Base-by-base conservation (phyloP, 2,113 vertebrate genomes). In the Ahaetulla prasina region DNA sequence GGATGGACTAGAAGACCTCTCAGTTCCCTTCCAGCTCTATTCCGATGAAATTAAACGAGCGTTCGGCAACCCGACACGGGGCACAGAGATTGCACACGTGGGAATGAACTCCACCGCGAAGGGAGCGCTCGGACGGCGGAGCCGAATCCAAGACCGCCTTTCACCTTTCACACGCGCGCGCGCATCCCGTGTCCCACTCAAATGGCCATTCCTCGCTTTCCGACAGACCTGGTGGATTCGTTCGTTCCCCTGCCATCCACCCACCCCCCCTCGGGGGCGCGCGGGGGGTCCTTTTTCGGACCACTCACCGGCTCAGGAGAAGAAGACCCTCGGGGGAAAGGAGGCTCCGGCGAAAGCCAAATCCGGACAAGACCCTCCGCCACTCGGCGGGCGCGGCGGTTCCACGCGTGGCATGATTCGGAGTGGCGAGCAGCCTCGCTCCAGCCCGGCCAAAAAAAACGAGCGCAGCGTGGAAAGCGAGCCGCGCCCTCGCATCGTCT, bases 161-260 rank as follows among this genome's bases (percentile, higher is more conserved):
- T 8, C 55, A 1, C 2, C 0, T n/a, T 8, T 39, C 1, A 25
- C 8, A 60, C 3, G 27, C 25, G 3, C 27, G 6, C 9, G 1
- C 25, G 30, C 10, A 30, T n/a, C 10, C n/a, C 16, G 68, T 8
- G 68, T 20, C n/a, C 7, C 30, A 68, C n/a, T 7, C 30, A 68
- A 68, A 68, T 6, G 6, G n/a, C n/a, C 68, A 3, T 8, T 20
- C 68, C 16, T 39, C n/a, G n/a, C 20, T 80, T 80, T 57, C 68
- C 35, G n/a, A 35, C 63, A 35, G n/a, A 35, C 63, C n/a, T 18
- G 63, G 14, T 2, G 8, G 63, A 8, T 39, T 8, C 18, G 3
- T n/a, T n/a, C 60, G 16, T 39, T 35, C 16, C n/a, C n/a, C n/a
- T 20, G 2, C n/a, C 16, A 18, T n/a, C 63, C 14, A 12, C 14